Conservation (phyloP, 1,140 invertebrate genomes). For the Drosophila aff. region DNA sequence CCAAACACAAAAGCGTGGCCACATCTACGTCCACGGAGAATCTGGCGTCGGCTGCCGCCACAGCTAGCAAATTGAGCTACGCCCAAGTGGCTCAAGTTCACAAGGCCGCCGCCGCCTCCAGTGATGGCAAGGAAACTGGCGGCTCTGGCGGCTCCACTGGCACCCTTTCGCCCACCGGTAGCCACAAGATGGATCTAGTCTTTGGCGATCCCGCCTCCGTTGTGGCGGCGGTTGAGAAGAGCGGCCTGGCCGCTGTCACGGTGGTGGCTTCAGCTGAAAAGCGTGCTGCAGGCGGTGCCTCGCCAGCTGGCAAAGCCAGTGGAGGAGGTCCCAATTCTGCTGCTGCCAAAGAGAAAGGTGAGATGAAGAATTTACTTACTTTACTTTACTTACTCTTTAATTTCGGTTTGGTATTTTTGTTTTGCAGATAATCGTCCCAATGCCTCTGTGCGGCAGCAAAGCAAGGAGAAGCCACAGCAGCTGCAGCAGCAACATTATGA, state of each 20-base stretch:
- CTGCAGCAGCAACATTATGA: slow-evolving; percentile 55
- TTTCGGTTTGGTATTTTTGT: neutral
- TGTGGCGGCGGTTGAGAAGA: slow-evolving; percentile 47
- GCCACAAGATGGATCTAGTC: slow-evolving; percentile 66
- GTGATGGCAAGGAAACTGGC: slow-evolving; percentile 58
- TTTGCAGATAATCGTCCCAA: slow-evolving; percentile 61
- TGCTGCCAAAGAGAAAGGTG: slow-evolving; percentile 68
- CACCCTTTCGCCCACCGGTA: slow-evolving; percentile 57
- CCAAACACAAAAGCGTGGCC: slow-evolving; percentile 77
- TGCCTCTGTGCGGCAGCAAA: slow-evolving; percentile 65
- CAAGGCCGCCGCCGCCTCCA: slow-evolving; percentile 84
- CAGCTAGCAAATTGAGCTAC: slow-evolving; percentile 90
- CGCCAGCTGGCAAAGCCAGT: slow-evolving; percentile 38
- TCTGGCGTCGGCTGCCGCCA: slow-evolving; percentile 52
- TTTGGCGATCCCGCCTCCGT: slow-evolving; percentile 47
- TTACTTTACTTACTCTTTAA: neutral
- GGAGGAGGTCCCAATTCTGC: slow-evolving; percentile 25
- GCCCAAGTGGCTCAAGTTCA: slow-evolving; percentile 93
- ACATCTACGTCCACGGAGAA: slow-evolving; percentile 83
- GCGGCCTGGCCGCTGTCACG: slow-evolving; percentile 20
- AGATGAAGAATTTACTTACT: neutral
- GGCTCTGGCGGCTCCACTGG: slow-evolving; percentile 39
- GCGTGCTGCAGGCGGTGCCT: slow-evolving; percentile 40
- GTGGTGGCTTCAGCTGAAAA: slow-evolving; percentile 46
- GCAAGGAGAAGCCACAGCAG: slow-evolving; percentile 69